Base-by-base conservation (phyloP, 2,888 invertebrate genomes). In the Amiota minor region DNA sequence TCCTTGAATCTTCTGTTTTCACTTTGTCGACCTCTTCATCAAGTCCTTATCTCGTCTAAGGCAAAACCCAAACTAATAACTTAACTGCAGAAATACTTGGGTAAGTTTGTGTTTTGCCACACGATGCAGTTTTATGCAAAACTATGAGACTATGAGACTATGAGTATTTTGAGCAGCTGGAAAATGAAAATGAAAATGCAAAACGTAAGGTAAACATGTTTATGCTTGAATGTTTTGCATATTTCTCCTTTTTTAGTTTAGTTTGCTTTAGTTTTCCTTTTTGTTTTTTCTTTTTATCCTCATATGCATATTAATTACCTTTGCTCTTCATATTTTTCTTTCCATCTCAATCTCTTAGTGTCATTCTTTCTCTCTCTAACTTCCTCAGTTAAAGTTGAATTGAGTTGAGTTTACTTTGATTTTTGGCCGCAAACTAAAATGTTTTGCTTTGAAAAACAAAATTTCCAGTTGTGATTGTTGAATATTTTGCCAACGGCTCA, bases 291-390 rank as follows among this genome's bases (percentile, higher is more conserved):
- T 6, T 35, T 35, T 35, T 6, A 4, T 35, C 16, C n/a, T 59
- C 35, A 50, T 68, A 53, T 68, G 49, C 35, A 68, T 68, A 68
- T 68, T 50, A 68, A 68, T 68, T 68, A 68, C 23, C 11, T 50
- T 50, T 53, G 23, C 23, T 68, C 67, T 20, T 16, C 18, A 20
- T 20, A 16, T 8, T 12, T 20, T 10, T 16, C 18, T 9, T 18
- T n/a, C 16, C 4, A 18, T 4, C 20, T 9, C 6, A 3, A 35
- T 23, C 2, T 35, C 35, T 35, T 6, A 4, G 35, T 35, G 35
- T 35, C 35, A 35, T 35, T 35, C 2, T 35, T 35, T 35, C 35
- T 35, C 6, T 35, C 35, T 35, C 35, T 35, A 6, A 35, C 35
- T 4, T 6, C 2, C 1, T 23, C 23, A 23, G 1, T 35, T n/a